Evolutionary conservation across 1,140 invertebrate species (phyloP), one percentile per base, ranked within the genome.

Genomic region (Drosophila navojoa): DNA sequence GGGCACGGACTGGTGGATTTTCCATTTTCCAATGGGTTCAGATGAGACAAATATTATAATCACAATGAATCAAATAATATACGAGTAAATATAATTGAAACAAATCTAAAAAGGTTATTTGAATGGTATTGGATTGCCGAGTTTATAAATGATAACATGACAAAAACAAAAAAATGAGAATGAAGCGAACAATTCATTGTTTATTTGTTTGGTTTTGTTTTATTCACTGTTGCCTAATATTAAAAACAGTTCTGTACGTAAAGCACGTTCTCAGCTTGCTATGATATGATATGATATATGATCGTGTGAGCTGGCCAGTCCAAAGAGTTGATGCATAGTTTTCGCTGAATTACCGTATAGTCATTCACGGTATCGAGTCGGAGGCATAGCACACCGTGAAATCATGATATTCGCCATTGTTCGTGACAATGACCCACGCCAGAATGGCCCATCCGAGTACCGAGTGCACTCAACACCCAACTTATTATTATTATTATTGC

Each of bases 311-410:
- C 35, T 11, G 9, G 6, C 16, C 3, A 38, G 35, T 38, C 35
- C 53, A 55, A 55, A 55, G 53, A 11, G 35, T 38, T 38, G 35
- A 38, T 38, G 53, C 19, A 55, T 19, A 38, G 1, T 40, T 55
- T 40, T 57, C 40, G 54, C 54, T 57, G 54, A 57, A 44, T 57
- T 44, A 44, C 54, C 38, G 54, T 44, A 57, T 42, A 44, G 38
- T 57, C 53, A 55, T 38, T 38, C n/a, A 13, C 10, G 38, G 6
- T 4, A 19, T 16, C 13, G 27, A 15, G 7, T 9, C 9, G 32
- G 7, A 32, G 32, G 32, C 6, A 9, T 32, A 29, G 27, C 62
- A 66, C 62, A 57, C 62, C 40, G 44, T 22, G 32, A 15, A 16
- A 44, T 16, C 62, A 66, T 66, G 62, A 35, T 32, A 25, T 16